Evolutionary conservation across 1,140 invertebrate species (phyloP), one percentile per base, ranked within the genome.

Genomic region (Drosophila kurseongensis): DNA sequence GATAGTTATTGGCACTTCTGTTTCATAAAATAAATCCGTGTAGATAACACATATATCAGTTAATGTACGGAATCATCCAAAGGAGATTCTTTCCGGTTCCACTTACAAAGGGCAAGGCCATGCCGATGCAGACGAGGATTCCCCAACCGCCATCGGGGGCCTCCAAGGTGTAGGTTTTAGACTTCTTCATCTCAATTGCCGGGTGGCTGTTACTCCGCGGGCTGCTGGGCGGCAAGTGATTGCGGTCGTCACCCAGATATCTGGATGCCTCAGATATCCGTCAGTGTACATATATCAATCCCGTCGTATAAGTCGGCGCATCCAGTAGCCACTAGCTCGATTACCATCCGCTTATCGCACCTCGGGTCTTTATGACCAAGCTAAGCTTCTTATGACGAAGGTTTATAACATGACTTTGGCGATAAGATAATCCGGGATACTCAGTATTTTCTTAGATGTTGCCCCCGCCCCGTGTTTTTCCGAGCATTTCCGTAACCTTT

Each of bases 61-160:
- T 23, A 4, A 23, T 23, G 1, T 23, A 4, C 23, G 23, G 23
- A 23, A 23, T 23, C 23, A 23, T 23, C 4, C 23, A 23, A 12
- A 23, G 8, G 8, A 51, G 8, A 16, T 32, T 5, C 4, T 5
- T 9, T 2, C 7, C 5, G 29, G 4, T 42, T 42, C 4, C n/a
- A 94, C 95, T 94, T 92, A 95, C 95, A 80, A 94, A 94, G 9
- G 93, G 94, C 18, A 95, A 61, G 12, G 94, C 91, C 61, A 93
- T 93, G 23, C 94, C 94, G 18, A 95, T 83, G 66, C 94, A 94
- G 29, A 95, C 93, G 1, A 94, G 81, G 82, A 95, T 95, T 9
- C 95, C 95, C 94, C 94, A 95, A 27, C 93, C 94, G 38, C 95
- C 95, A 73, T 96, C 94, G 0, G 95, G 95, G 8, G 95, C 84